A percentile compares a stretch with the other conserved stretches of the same genome.
phyloP scores from a whole-genome alignment of 2,888 invertebrate genomes.

The Thumatha senex region DNA sequence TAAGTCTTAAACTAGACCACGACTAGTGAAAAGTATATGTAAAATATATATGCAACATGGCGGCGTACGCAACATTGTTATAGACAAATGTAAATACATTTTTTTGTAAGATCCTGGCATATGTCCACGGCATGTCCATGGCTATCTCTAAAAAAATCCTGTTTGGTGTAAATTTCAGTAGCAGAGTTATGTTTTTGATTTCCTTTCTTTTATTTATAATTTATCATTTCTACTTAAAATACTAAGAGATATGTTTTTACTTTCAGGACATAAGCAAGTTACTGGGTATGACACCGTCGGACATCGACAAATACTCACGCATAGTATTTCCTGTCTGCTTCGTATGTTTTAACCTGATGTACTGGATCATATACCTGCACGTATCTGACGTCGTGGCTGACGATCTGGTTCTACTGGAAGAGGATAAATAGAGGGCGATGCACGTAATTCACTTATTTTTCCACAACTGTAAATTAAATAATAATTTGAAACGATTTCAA shows the following conservation, averaged over 20 bases:
- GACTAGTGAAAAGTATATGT: too few relatives aligned
- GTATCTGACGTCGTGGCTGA: constrained; percentile 97
- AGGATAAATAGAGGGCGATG: constrained; percentile 64
- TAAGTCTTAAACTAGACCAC: too few relatives aligned
- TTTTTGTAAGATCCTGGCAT: too few relatives aligned
- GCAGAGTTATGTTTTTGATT: not conserved
- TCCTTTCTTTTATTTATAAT: not conserved
- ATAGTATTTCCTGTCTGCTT: constrained; percentile 99
- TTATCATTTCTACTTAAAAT: not conserved
- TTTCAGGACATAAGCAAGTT: constrained; percentile 93
- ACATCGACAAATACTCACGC: constrained; percentile 99
- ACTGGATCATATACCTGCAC: constrained; percentile 98
- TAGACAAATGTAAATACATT: too few relatives aligned
- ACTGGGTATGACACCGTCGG: constrained; percentile 96
- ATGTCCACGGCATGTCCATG: too few relatives aligned
- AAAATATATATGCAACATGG: too few relatives aligned
- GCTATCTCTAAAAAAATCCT: too few relatives aligned
- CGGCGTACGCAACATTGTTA: too few relatives aligned
- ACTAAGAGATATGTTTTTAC: constrained; percentile 1
- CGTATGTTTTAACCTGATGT: constrained; percentile 99
- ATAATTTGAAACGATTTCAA: constrained; percentile 64
- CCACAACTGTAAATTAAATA: constrained; percentile 49
- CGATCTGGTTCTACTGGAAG: constrained; percentile 92
- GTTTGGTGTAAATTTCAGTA: too few relatives aligned
- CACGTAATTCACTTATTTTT: constrained; percentile 68